These are phyloP conservation scores for Lasioglossum figueresi DNA, from an alignment of 2,888 invertebrate genomes.

Conservation along the genomic window DNA sequence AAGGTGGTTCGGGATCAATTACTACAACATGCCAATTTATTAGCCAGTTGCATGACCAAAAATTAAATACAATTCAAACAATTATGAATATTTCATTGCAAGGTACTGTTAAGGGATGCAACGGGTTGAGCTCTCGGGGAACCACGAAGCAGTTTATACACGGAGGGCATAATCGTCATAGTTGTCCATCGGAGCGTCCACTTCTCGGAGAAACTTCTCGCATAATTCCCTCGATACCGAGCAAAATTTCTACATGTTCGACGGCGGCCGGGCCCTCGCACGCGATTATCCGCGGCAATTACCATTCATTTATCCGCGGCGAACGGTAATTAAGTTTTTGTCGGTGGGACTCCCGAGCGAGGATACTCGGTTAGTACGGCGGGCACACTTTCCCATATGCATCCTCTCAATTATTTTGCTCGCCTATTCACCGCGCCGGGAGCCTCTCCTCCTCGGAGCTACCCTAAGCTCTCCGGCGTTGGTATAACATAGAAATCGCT, in stretches of 20 bases:
- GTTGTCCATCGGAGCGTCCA: not conserved
- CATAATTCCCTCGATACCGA: not conserved
- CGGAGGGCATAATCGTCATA: not conserved
- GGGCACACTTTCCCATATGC: conserved; percentile 20
- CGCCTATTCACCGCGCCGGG: not conserved
- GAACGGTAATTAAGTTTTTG: conserved; percentile 42
- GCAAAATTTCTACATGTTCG: not conserved
- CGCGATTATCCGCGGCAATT: conserved; percentile 35
- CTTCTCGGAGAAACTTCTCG: not conserved
- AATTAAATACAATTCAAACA: not conserved
- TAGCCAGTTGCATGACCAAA: too few relatives aligned
- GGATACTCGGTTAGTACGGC: conserved; percentile 17
- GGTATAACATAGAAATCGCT: not conserved
- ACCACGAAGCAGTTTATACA: not conserved
- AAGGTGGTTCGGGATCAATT: not conserved
- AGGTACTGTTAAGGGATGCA: too few relatives aligned
- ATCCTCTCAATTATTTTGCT: conserved; percentile 22
- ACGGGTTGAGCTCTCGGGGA: not conserved
- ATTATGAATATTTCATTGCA: not conserved
- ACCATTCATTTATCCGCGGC: conserved; percentile 32
- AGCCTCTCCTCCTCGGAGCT: not conserved
- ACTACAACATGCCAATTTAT: not conserved
- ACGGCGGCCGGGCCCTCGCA: not conserved
- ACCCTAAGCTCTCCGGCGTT: not conserved
- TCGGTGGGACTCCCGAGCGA: conserved; percentile 8